Conservation (phyloP, 2,797 vertebrate species). For the Hyperoplus lanceolatus region DNA sequence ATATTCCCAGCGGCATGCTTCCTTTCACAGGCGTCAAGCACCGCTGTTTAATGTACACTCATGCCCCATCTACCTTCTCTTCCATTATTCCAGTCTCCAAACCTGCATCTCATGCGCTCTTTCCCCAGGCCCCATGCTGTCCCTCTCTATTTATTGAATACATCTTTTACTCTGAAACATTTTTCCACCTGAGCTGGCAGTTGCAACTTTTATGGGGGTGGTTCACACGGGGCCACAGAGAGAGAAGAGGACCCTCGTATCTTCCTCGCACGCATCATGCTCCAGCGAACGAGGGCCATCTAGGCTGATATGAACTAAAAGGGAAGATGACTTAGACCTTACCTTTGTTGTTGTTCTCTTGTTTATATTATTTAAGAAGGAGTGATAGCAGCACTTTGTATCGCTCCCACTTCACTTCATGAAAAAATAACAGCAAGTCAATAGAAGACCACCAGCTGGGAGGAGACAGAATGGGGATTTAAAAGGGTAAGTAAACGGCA, state of each 20-base stretch:
- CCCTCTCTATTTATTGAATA: conserved; percentile 99
- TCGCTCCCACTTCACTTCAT: conserved; percentile 92
- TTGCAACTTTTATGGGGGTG: conserved; percentile 95
- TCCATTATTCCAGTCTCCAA: conserved; percentile 96
- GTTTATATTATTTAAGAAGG: conserved; percentile 87
- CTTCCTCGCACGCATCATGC: conserved; percentile 87
- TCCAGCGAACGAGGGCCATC: conserved; percentile 86
- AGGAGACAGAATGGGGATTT: conserved; percentile 90
- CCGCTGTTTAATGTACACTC: conserved; percentile 99
- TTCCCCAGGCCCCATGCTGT: conserved; percentile 96
- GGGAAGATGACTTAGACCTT: conserved; percentile 89
- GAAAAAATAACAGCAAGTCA: conserved; percentile 94
- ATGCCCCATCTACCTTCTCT: conserved; percentile 97
- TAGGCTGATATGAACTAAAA: conserved; percentile 94
- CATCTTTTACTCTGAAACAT: conserved; percentile 97
- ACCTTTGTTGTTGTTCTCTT: conserved; percentile 73
- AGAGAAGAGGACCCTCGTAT: conserved; percentile 74
- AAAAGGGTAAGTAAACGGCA: conserved; percentile 94
- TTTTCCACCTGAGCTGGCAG: conserved; percentile 99
- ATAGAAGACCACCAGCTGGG: conserved; percentile 94
- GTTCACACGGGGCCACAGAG: conserved; percentile 71
- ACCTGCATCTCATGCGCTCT: conserved; percentile 97
- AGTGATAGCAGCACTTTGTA: conserved; percentile 88
- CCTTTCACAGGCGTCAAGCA: conserved; percentile 93
- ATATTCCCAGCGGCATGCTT: conserved; percentile 93